Evolutionary conservation across 2,113 vertebrate genomes (phyloP).

Genomic region (Glaucidium brasilianum): DNA sequence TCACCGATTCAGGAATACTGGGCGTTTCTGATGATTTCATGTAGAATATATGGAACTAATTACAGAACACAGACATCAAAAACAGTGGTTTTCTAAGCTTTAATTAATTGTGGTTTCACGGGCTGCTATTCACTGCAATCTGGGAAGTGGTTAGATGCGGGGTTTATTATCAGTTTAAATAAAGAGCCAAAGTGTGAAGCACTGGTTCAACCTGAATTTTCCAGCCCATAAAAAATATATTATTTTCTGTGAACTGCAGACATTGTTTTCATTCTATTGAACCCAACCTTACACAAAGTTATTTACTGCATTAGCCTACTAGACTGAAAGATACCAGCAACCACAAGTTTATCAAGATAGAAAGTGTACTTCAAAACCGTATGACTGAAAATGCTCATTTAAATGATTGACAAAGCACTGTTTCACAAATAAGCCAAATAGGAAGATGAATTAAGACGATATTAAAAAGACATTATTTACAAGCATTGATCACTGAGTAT

Average conservation of each 20-base stretch:
- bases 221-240: neutral
- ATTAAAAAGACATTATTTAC: neutral
- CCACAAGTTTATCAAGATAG: neutral
- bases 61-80: slow-evolving; percentile 18
- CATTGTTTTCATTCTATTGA: neutral
- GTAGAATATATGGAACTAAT: slow-evolving; percentile 35
- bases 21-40: slow-evolving; percentile 19
- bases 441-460: neutral
- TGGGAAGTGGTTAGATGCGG: slow-evolving; percentile 47
- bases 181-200: neutral
- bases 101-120: slow-evolving; percentile 20
- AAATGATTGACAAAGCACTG: neutral
- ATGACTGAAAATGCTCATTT: neutral
- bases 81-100: slow-evolving; percentile 32
- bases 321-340: neutral
- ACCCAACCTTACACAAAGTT: neutral
- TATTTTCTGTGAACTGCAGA: neutral
- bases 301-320: neutral
- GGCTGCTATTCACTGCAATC: neutral
- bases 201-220: neutral
- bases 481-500: neutral
- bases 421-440: neutral
- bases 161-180: slow-evolving; percentile 1
- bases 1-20: neutral
- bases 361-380: neutral